A percentile compares a stretch with the other conserved stretches of the same genome.
Evolutionary conservation across 1,140 invertebrate genomes (phyloP).

Genomic region (Euwallacea similis): DNA sequence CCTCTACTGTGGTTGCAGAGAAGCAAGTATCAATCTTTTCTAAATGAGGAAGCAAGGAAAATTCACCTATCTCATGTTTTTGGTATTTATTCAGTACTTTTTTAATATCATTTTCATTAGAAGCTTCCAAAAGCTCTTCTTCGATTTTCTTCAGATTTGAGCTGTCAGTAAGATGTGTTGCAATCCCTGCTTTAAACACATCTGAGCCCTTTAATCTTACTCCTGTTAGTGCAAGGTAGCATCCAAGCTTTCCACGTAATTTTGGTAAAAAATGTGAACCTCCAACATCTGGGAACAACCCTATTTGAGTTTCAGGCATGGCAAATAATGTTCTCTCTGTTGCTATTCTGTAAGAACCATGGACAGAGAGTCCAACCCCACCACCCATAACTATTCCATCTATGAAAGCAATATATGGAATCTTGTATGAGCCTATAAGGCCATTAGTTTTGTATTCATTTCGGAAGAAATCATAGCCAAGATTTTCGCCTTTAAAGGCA

Average conservation of each 20-base stretch:
- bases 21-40: constrained; percentile 85
- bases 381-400: constrained; percentile 99
- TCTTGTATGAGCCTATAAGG: constrained; percentile 85
- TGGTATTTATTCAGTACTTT: constrained; percentile 62
- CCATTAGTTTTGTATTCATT: constrained; percentile 91
- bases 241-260: constrained; percentile 82
- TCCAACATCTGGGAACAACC: constrained; percentile 96
- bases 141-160: constrained; percentile 69
- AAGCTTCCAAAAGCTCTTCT: constrained; percentile 65
- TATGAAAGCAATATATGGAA: constrained; percentile 92
- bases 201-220: constrained; percentile 82
- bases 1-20: constrained; percentile 72
- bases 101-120: constrained; percentile 63
- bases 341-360: constrained; percentile 88
- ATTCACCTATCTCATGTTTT: constrained; percentile 59
- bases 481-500: constrained; percentile 64
- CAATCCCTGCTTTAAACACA: constrained; percentile 79
- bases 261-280: constrained; percentile 88
- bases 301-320: constrained; percentile 96
- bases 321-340: constrained; percentile 97
- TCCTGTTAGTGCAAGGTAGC: constrained; percentile 93
- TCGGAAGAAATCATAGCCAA: constrained; percentile 81
- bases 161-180: constrained; percentile 86
- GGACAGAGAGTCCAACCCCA: constrained; percentile 95
- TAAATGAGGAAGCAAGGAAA: constrained; percentile 73